Percentiles rank a stretch among this genome's conserved stretches.
phyloP scores from a whole-genome alignment of 2,113 vertebrate genomes.

The Nicator chloris region DNA sequence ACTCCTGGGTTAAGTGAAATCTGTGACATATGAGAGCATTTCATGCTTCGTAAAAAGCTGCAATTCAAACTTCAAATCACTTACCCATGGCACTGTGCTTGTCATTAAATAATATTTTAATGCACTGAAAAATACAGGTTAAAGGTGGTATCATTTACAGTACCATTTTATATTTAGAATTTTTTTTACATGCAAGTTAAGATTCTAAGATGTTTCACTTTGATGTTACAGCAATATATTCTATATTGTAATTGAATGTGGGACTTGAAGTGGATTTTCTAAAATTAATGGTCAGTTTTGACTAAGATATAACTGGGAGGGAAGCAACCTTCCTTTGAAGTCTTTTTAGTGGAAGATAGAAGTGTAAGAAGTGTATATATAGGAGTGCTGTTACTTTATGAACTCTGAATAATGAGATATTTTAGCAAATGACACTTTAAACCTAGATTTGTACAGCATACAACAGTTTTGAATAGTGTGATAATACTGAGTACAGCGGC shows the following conservation, averaged over 20 bases:
- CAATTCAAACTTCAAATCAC: not conserved
- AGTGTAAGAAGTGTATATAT: constrained; percentile 38
- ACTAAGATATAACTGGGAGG: not conserved
- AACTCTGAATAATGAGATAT: constrained; percentile 61
- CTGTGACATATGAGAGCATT: constrained; percentile 18
- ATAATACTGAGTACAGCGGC: constrained; percentile 56
- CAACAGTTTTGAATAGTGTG: constrained; percentile 51
- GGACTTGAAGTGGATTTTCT: constrained; percentile 64
- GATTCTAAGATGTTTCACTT: constrained; percentile 30
- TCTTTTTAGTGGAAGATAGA: constrained; percentile 64
- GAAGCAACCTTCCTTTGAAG: constrained; percentile 31
- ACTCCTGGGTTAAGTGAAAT: constrained; percentile 56
- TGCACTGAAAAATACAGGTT: constrained; percentile 50
- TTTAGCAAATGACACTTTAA: constrained; percentile 70
- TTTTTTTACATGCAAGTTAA: constrained; percentile 52
- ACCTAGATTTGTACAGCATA: constrained; percentile 54
- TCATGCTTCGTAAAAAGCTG: constrained; percentile 36
- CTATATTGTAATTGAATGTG: constrained; percentile 49
- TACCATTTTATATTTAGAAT: constrained; percentile 56
- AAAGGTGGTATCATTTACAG: constrained; percentile 24
- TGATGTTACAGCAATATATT: constrained; percentile 44
- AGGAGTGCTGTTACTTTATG: constrained; percentile 65
- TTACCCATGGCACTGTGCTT: constrained; percentile 55
- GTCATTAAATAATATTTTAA: constrained; percentile 41
- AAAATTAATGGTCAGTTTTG: constrained; percentile 61